Percentiles rank a stretch among this genome's conserved stretches.
phyloP scores from a whole-genome alignment of 2,113 vertebrate species.

The Andinoacara biseriatus region DNA sequence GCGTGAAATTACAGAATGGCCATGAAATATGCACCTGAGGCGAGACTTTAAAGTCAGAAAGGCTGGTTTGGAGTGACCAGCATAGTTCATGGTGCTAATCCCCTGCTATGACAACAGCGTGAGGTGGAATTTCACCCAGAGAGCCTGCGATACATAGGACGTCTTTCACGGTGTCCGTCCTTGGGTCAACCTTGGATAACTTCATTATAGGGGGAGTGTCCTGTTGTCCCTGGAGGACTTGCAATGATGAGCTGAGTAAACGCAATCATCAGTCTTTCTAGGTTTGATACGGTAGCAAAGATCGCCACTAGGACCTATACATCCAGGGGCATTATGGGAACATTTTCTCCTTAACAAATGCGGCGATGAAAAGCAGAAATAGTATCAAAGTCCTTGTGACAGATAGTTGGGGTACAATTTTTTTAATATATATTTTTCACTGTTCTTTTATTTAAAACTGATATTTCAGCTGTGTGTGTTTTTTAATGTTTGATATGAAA shows the following conservation, averaged over 20 bases:
- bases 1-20: constrained; percentile 78
- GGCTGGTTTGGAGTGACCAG: constrained; percentile 34
- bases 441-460: not conserved
- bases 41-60: constrained; percentile 36
- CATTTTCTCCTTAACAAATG: constrained; percentile 37
- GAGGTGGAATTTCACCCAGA: constrained; percentile 67
- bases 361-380: constrained; percentile 10
- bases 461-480: not conserved
- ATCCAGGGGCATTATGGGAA: constrained; percentile 51
- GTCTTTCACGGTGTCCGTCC: constrained; percentile 29
- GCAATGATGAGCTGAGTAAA: constrained; percentile 45
- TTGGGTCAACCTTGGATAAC: constrained; percentile 58
- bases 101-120: constrained; percentile 40
- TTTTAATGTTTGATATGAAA: not conserved
- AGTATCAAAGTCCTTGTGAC: constrained; percentile 2
- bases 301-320: constrained; percentile 18
- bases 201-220: constrained; percentile 36
- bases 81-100: constrained; percentile 24
- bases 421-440: not conserved
- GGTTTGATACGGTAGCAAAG: constrained; percentile 8
- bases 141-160: constrained; percentile 14
- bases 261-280: constrained; percentile 40
- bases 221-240: constrained; percentile 27
- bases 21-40: constrained; percentile 73
- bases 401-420: not conserved